These are phyloP conservation scores for Condylostylus longicornis DNA, from an alignment of 1,140 invertebrate genomes.

Conservation along the genomic window DNA sequence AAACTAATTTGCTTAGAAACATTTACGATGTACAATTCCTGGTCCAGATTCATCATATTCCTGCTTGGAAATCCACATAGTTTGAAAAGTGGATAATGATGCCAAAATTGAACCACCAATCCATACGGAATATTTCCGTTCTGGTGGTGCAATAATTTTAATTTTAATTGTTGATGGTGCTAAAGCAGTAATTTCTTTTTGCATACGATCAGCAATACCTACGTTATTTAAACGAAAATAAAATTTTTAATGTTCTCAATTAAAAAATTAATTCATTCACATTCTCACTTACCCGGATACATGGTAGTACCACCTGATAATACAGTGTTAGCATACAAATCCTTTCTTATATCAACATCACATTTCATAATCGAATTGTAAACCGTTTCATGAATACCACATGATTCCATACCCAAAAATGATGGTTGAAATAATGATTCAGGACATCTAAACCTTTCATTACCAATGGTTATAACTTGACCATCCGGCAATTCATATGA, in stretches of 20 bases:
- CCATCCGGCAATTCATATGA: constrained; percentile 77
- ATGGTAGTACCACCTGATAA: constrained; percentile 69
- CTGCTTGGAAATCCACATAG: constrained; percentile 91
- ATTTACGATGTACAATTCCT: constrained; percentile 86
- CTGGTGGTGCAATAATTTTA: constrained; percentile 85
- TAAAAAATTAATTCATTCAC: too few species aligned
- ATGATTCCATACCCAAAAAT: constrained; percentile 81
- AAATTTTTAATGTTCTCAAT: not conserved
- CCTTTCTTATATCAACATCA: constrained; percentile 80
- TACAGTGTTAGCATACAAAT: constrained; percentile 83
- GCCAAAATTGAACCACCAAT: constrained; percentile 77
- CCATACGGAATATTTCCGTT: constrained; percentile 85
- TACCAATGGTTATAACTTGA: constrained; percentile 80
- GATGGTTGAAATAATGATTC: constrained; percentile 86
- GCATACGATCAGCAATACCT: constrained; percentile 72
- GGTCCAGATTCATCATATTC: constrained; percentile 90
- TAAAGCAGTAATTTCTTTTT: constrained; percentile 74
- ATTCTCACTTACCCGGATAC: constrained; percentile 43
- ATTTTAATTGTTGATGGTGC: constrained; percentile 85
- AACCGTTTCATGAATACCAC: constrained; percentile 80
- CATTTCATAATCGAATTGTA: constrained; percentile 95
- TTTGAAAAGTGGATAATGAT: constrained; percentile 77
- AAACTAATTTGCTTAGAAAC: constrained; percentile 78
- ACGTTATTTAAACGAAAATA: constrained; percentile 1
- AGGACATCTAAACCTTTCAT: constrained; percentile 86